Percentiles rank a stretch among this genome's conserved stretches.
Conservation (phyloP, 2,888 invertebrate species). For the Mesoligia furuncula region DNA sequence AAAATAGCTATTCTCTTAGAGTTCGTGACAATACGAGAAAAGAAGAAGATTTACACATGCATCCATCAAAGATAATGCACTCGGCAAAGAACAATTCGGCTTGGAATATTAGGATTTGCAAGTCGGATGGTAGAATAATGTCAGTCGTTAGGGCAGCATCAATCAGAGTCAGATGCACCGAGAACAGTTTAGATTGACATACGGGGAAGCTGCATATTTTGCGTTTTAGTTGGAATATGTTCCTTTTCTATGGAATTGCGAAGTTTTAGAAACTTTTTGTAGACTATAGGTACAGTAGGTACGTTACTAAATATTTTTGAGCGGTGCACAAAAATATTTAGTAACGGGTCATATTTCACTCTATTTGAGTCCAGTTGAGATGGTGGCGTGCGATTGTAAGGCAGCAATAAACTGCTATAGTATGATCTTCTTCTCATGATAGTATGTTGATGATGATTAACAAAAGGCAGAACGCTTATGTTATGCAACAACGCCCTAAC, state of each 20-base stretch:
- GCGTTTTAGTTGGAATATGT: neutral
- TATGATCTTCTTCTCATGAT: neutral
- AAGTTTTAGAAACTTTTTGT: neutral
- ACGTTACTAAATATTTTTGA: no score
- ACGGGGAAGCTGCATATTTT: conserved; percentile 4
- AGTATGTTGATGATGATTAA: neutral
- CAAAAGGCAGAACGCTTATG: neutral
- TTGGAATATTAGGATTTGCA: conserved; percentile 6
- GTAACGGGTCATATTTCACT: neutral
- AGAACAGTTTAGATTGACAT: conserved; percentile 5
- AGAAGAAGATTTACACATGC: neutral
- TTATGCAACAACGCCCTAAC: no score
- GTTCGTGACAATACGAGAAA: neutral
- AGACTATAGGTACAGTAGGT: no score
- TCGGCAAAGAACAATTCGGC: conserved; percentile 6
- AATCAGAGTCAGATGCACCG: conserved; percentile 36
- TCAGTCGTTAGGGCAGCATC: conserved; percentile 42
- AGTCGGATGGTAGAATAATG: conserved; percentile 19
- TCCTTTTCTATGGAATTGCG: neutral
- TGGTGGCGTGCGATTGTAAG: neutral
- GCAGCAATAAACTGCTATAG: neutral
- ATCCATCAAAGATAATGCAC: conserved; percentile 12
- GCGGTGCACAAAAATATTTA: neutral
- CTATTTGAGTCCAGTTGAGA: neutral
- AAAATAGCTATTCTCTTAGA: neutral